Evolutionary conservation across 2,888 invertebrate species (phyloP).

Genomic region (Thysanoteuthis rhombus): DNA sequence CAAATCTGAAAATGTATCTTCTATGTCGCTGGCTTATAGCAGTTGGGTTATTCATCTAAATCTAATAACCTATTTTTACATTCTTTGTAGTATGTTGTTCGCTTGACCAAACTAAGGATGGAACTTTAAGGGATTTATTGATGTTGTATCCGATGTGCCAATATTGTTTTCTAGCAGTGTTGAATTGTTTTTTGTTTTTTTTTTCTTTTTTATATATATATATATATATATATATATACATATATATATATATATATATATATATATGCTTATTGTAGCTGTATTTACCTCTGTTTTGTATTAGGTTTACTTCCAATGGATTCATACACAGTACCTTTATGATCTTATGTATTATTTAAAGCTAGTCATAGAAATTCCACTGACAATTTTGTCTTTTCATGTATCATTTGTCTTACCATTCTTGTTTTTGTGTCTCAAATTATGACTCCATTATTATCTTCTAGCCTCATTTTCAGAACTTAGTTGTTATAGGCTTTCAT

Average conservation of each 20-base stretch:
- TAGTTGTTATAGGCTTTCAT: background rate
- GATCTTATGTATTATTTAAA: background rate
- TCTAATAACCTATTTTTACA: too few relatives aligned
- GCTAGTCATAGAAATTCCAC: background rate
- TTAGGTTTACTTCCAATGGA: background rate
- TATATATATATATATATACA: too few relatives aligned
- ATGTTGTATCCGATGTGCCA: background rate
- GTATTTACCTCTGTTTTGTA: background rate
- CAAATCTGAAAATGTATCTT: too few relatives aligned
- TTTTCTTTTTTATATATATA: too few relatives aligned
- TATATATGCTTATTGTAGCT: background rate
- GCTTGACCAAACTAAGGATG: too few relatives aligned
- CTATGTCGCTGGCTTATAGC: too few relatives aligned
- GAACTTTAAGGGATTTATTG: too few relatives aligned
- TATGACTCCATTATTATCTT: background rate
- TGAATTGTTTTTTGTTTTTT: background rate
- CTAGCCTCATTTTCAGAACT: background rate
- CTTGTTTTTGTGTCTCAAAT: background rate
- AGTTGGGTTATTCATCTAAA: too few relatives aligned
- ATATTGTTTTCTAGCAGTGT: background rate
- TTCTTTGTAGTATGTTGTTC: too few relatives aligned
- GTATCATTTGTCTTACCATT: background rate
- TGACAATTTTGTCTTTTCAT: background rate
- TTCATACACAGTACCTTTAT: background rate
- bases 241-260: too few relatives aligned